Evolutionary conservation across 2,888 invertebrate genomes (phyloP).

Genomic region (Druceiella hillmani): DNA sequence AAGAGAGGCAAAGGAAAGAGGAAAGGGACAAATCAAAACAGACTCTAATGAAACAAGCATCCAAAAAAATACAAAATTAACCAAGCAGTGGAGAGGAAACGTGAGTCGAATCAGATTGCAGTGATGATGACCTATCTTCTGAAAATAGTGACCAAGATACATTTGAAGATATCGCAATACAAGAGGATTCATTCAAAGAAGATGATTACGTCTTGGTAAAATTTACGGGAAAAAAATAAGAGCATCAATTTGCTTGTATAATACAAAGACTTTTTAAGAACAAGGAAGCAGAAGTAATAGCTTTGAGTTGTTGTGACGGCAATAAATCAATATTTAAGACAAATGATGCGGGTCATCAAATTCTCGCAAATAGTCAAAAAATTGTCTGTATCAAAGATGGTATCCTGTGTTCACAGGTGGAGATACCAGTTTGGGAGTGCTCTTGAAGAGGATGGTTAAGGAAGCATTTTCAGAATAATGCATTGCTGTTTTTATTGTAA

Average conservation of each 20-base stretch:
- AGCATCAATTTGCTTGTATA: slow-evolving; percentile 1
- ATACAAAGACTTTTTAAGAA: slow-evolving; percentile 1
- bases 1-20: too few relatives aligned
- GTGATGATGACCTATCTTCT: background rate
- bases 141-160: slow-evolving; percentile 1
- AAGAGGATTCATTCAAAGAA: background rate
- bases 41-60: too few relatives aligned
- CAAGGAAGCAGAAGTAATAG: background rate
- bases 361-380: background rate
- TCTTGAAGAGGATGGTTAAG: slow-evolving; percentile 1
- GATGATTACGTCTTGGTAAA: slow-evolving; percentile 3
- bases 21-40: too few relatives aligned
- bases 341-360: slow-evolving; percentile 1
- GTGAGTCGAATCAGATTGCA: background rate
- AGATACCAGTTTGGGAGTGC: slow-evolving; percentile 2
- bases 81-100: background rate
- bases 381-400: slow-evolving; percentile 1
- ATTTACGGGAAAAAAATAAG: background rate
- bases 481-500: too few relatives aligned
- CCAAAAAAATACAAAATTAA: background rate
- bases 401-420: slow-evolving; percentile 1
- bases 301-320: slow-evolving; percentile 2
- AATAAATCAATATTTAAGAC: slow-evolving; percentile 1
- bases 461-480: too few relatives aligned
- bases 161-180: slow-evolving; percentile 1